Percentiles rank a stretch among this genome's conserved stretches.
phyloP scores from a whole-genome alignment of 2,888 invertebrate genomes.

The Amblyjoppa proteus region DNA sequence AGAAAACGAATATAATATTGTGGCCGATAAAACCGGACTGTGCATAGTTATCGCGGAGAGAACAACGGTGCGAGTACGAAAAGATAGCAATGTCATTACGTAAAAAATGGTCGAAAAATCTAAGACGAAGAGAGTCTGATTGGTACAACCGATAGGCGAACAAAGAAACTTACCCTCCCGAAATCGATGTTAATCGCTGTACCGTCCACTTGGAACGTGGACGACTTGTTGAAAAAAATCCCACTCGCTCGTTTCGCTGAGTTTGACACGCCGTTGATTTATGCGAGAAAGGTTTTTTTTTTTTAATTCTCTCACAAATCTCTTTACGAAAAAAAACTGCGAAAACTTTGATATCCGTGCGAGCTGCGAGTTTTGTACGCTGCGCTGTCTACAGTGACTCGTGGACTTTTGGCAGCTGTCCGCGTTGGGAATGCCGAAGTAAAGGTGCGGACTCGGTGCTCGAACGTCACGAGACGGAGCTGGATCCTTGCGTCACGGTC shows the following conservation, averaged over 20 bases:
- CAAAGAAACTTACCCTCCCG: slow-evolving; percentile 76
- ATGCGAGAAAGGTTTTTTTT: not conserved
- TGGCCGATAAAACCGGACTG: not conserved
- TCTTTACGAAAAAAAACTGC: not conserved
- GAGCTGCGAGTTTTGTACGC: slow-evolving; percentile 11
- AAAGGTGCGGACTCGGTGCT: slow-evolving; percentile 17
- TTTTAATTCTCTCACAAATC: not conserved
- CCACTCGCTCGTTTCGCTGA: slow-evolving; percentile 17
- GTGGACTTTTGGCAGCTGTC: slow-evolving; percentile 32
- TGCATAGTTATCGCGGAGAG: not conserved
- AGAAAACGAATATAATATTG: not conserved
- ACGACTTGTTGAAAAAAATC: slow-evolving; percentile 42
- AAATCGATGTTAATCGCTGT: slow-evolving; percentile 70
- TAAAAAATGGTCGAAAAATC: not conserved
- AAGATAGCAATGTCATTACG: not conserved
- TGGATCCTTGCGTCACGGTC: slow-evolving; percentile 8
- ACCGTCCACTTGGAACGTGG: slow-evolving; percentile 72
- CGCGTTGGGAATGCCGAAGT: slow-evolving; percentile 68
- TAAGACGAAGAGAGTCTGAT: not conserved
- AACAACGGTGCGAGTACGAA: not conserved
- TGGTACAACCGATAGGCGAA: not conserved
- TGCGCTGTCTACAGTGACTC: slow-evolving; percentile 4
- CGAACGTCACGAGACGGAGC: slow-evolving; percentile 70
- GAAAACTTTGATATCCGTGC: not conserved
- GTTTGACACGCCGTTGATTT: not conserved